A percentile compares a stretch with the other conserved stretches of the same genome.
Conservation (phyloP, 2,797 vertebrate genomes). For the Gymnothorax reevesii region DNA sequence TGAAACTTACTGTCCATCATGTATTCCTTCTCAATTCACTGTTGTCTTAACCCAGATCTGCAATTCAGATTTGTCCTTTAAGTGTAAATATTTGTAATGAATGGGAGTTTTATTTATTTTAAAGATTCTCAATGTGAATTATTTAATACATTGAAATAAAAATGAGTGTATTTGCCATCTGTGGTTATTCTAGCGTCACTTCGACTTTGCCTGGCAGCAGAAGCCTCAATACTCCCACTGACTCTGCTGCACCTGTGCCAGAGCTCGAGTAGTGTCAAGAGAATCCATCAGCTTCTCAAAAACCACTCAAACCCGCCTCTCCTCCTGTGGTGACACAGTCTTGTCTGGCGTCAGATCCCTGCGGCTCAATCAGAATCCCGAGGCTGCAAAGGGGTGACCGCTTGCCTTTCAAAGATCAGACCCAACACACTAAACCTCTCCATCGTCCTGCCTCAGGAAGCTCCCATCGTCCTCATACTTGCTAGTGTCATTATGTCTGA, state of each 20-base stretch:
- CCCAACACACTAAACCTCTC: no score
- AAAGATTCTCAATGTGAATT: neutral
- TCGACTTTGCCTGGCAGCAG: neutral
- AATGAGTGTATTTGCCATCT: neutral
- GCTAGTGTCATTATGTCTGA: no score
- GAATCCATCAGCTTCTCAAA: no score
- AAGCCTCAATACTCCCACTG: neutral
- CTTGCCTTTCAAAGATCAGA: no score
- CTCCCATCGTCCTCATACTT: no score
- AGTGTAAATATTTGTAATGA: constrained; percentile 3
- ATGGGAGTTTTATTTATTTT: neutral
- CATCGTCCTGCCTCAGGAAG: no score
- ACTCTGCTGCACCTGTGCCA: neutral
- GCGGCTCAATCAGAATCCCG: no score
- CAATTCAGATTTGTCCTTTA: neutral
- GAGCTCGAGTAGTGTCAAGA: no score
- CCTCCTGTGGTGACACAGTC: no score
- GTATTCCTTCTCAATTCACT: neutral
- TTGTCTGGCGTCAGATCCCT: no score
- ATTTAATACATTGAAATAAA: constrained; percentile 17
- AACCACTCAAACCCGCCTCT: no score
- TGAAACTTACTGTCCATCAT: neutral
- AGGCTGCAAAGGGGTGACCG: no score
- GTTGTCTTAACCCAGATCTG: constrained; percentile 11
- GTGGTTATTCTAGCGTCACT: neutral